Conservation (phyloP, 2,888 invertebrate species). For the Nudaria mundana region DNA sequence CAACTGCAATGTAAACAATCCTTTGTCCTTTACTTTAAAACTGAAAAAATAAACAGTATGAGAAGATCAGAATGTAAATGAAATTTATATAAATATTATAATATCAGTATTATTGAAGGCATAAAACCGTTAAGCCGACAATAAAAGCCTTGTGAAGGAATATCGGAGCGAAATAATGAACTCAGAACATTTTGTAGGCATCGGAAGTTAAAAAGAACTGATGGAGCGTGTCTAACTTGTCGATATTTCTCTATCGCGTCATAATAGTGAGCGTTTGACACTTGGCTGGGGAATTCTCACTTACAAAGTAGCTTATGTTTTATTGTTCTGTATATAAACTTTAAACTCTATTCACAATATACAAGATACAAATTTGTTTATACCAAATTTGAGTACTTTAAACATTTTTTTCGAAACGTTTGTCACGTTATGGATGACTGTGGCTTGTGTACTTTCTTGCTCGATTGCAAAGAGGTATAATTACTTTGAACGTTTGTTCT, state of each 20-base stretch:
- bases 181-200: conserved; percentile 41
- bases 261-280: conserved; percentile 63
- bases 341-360: conserved; percentile 23
- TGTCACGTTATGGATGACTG: conserved; percentile 49
- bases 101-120: no score
- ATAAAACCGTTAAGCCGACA: conserved; percentile 28
- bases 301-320: conserved; percentile 19
- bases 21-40: no score
- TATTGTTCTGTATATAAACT: conserved; percentile 14
- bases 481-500: conserved; percentile 26
- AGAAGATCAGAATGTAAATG: no score
- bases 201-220: conserved; percentile 50
- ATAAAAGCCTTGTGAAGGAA: conserved; percentile 39
- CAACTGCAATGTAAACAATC: no score
- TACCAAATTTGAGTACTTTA: conserved; percentile 4
- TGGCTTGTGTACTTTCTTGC: conserved; percentile 43
- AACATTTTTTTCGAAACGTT: conserved; percentile 10
- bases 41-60: no score
- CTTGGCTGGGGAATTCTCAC: conserved; percentile 37
- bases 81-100: no score
- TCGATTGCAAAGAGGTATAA: conserved; percentile 43
- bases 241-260: conserved; percentile 59
- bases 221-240: conserved; percentile 57
- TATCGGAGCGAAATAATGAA: conserved; percentile 48
- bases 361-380: conserved; percentile 9